Evolutionary conservation across 2,797 vertebrate species (phyloP).

Genomic region (Sebastes diaconus): DNA sequence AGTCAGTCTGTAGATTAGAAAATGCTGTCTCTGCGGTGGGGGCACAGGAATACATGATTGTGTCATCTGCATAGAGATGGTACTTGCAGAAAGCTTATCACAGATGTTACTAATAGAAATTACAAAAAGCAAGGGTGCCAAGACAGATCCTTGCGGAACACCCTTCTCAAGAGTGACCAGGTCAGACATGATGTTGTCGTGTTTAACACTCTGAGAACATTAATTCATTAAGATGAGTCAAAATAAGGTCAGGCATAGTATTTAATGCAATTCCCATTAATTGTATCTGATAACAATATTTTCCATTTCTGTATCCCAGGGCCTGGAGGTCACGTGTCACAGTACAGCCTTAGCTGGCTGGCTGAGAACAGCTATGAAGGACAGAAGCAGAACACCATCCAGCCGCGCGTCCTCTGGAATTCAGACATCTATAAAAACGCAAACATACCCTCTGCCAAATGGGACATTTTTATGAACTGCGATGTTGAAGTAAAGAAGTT

Average conservation of each 20-base stretch:
- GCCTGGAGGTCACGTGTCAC: constrained; percentile 89
- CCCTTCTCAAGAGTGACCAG: too few relatives aligned
- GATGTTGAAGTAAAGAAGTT: constrained; percentile 88
- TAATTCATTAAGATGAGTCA: not conserved
- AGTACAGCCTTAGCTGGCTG: constrained; percentile 89
- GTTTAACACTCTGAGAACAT: too few relatives aligned
- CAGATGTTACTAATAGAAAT: too few relatives aligned
- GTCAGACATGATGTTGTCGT: too few relatives aligned
- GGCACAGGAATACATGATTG: too few relatives aligned
- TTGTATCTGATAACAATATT: not conserved
- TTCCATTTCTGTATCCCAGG: constrained; percentile 74
- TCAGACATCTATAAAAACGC: constrained; percentile 84
- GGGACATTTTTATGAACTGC: constrained; percentile 86
- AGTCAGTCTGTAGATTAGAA: too few relatives aligned
- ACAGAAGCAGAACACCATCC: constrained; percentile 81
- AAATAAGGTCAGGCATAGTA: not conserved
- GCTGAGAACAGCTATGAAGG: constrained; percentile 89
- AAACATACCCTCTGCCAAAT: constrained; percentile 79
- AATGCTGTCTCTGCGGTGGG: too few relatives aligned
- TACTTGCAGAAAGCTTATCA: too few relatives aligned
- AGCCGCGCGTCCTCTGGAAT: constrained; percentile 89
- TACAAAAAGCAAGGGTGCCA: too few relatives aligned
- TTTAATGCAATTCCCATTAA: not conserved
- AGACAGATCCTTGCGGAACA: too few relatives aligned
- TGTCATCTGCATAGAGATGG: too few relatives aligned